These are phyloP conservation scores for Clarias platycephalus DNA, from an alignment of 2,797 vertebrate species.

Conservation along the genomic window DNA sequence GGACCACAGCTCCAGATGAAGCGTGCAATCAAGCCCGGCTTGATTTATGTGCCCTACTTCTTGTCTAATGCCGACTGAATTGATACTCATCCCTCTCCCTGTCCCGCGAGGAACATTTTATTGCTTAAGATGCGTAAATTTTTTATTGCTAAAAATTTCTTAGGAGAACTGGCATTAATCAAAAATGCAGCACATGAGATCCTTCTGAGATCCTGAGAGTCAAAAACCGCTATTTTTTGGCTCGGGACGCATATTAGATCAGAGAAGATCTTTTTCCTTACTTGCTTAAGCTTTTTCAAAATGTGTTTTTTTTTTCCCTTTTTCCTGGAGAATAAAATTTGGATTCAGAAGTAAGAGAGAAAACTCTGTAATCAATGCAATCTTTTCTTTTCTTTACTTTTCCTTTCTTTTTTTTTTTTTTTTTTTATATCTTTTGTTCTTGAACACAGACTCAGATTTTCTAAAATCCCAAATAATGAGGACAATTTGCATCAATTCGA, in stretches of 20 bases:
- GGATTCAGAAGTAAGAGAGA: background rate
- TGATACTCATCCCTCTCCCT: slow-evolving; percentile 30
- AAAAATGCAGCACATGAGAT: slow-evolving; percentile 9
- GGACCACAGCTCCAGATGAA: slow-evolving; percentile 33
- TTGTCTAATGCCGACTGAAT: slow-evolving; percentile 11
- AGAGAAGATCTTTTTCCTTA: background rate
- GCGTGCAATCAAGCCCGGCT: slow-evolving; percentile 36
- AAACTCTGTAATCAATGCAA: background rate
- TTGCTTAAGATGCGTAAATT: slow-evolving; percentile 6
- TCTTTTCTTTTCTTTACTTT: background rate
- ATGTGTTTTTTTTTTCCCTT: background rate
- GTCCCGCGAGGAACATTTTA: slow-evolving; percentile 19
- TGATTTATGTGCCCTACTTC: slow-evolving; percentile 38
- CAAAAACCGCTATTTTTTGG: background rate
- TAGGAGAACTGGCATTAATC: slow-evolving; percentile 15
- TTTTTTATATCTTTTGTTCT: background rate
- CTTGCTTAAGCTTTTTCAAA: slow-evolving; percentile 21
- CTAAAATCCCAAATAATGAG: slow-evolving; percentile 11
- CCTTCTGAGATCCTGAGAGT: slow-evolving; percentile 5
- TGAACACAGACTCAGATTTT: background rate
- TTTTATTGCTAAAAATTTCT: slow-evolving; percentile 30
- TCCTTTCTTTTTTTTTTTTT: too few relatives aligned
- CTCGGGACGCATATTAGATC: slow-evolving; percentile 24
- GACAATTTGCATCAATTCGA: background rate
- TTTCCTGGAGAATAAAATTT: background rate